Evolutionary conservation across 1,140 invertebrate genomes (phyloP), one percentile per base, ranked within the genome.

Genomic region (Drosophila ananassae): DNA sequence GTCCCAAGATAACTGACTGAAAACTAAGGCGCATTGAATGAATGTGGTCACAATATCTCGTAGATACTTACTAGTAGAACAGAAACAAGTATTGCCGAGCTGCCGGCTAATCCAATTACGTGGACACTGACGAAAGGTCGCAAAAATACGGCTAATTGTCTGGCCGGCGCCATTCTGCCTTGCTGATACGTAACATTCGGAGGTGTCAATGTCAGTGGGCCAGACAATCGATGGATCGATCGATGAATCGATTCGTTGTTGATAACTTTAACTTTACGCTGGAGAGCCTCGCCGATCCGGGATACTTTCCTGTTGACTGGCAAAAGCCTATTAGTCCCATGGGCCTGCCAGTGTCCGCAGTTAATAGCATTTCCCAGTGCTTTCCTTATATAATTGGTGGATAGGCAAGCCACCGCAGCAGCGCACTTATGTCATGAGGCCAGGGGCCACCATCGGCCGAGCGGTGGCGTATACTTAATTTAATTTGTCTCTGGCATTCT

Each of bases 391-490:
- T 77, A 76, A 77, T 48, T 76, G 34, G 21, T 13, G 28, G 37
- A 28, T 61, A 22, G 41, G 12, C 22, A 17, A 55, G 54, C 50
- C 66, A 53, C 47, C 22, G 24, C 28, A 57, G 56, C 47, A 52
- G 81, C 54, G 59, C 62, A 61, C 62, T 85, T 87, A 87, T 85
- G 82, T 82, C 79, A 82, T 82, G 50, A 25, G 64, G 25, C 52
- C 51, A 48, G 32, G 44, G 67, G 62, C 41, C 12, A 32, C 17
- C 39, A 30, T 67, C 63, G 44, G 37, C 62, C 75, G 50, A 66
- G 73, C 79, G 64, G 41, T 73, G 68, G 72, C 79, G 76, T 79
- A 83, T 89, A 89, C 84, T 66, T 89, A 89, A 89, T 89, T 89
- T 89, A 89, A 89, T 89, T 89, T 89, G 84, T 66, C 60, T 77